Base-by-base conservation (phyloP, 1,140 invertebrate genomes). In the Bombus terrestris region DNA sequence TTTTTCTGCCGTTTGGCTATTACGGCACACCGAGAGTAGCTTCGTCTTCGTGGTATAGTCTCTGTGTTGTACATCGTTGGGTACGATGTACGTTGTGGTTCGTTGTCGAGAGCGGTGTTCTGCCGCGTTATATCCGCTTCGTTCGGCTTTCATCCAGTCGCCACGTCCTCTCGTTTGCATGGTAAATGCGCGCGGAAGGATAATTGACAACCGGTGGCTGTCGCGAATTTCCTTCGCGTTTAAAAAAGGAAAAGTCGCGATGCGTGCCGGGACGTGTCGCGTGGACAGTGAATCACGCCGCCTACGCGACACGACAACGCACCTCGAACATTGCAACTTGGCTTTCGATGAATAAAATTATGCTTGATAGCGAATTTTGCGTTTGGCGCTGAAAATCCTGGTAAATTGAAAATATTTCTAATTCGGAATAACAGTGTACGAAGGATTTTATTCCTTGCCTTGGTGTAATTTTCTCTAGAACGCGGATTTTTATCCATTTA, bases 1-100 rank as follows among this genome's bases (percentile, higher is more conserved):
- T 86, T 87, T 91, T 89, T 92, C 83, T 91, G 83, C 77, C 86
- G 86, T 91, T 92, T 71, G 85, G 87, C 84, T 86, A 88, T 92
- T 90, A 87, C 81, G 43, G 68, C 53, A 22, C 83, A 71, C 37
- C 57, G 28, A 18, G 37, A 12, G 35, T 15, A 47, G 71, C 79
- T 37, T 53, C 47, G 82, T 78, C 66, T n/a, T 43, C 37, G 25
- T 35, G 66, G 32, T 22, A 10, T n/a, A 13, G 25, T 10, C 10
- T 35, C 73, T 22, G 32, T 39, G 18, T 22, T 22, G 62, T 39
- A 15, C 32, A n/a, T 10, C 64, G 25, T 25, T 37, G 25, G 10
- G 32, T 32, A 35, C 64, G 32, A 15, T 15, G 66, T 15, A 22
- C 32, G 18, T 68, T 22, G 66, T 10, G 32, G 64, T 22, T 35